Evolutionary conservation across 37 sponge, comb jelly and placozoan genomes (phyloP).

Genomic region (Spongia lamella): DNA sequence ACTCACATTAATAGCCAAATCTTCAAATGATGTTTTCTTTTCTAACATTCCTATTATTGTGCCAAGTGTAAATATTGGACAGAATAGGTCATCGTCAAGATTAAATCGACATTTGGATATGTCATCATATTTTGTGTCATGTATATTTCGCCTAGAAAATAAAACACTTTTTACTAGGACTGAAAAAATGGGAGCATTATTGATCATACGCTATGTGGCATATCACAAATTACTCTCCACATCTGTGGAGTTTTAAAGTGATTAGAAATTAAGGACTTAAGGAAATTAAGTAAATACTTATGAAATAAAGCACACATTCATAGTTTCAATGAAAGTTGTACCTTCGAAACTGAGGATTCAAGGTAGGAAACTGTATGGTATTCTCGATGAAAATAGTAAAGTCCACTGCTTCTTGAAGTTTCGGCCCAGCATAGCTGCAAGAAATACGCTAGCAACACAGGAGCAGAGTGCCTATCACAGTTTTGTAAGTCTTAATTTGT

Average conservation of each 20-base stretch:
- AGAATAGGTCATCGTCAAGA: conserved; percentile 22
- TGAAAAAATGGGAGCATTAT: no score
- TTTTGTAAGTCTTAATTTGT: no score
- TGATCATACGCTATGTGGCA: no score
- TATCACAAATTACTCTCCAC: no score
- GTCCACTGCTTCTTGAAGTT: conserved; percentile 40
- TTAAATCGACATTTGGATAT: conserved; percentile 40
- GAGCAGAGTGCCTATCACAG: no score
- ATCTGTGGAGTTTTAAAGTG: no score
- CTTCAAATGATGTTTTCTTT: neutral
- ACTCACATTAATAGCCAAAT: neutral
- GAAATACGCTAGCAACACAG: no score
- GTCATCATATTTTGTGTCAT: neutral
- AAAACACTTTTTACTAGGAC: no score
- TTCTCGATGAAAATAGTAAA: conserved; percentile 87
- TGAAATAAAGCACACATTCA: no score
- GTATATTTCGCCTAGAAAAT: conserved; percentile 56
- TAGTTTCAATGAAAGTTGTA: no score
- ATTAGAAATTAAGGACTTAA: neutral
- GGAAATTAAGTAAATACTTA: neutral
- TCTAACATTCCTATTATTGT: conserved; percentile 57
- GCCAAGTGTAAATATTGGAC: conserved; percentile 62
- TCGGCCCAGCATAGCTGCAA: conserved; percentile 38
- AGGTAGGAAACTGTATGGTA: conserved; percentile 60
- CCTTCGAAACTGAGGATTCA: conserved; percentile 30